phyloP scores from a whole-genome alignment of 2,113 vertebrate species.

The Paedocypris sp. region DNA sequence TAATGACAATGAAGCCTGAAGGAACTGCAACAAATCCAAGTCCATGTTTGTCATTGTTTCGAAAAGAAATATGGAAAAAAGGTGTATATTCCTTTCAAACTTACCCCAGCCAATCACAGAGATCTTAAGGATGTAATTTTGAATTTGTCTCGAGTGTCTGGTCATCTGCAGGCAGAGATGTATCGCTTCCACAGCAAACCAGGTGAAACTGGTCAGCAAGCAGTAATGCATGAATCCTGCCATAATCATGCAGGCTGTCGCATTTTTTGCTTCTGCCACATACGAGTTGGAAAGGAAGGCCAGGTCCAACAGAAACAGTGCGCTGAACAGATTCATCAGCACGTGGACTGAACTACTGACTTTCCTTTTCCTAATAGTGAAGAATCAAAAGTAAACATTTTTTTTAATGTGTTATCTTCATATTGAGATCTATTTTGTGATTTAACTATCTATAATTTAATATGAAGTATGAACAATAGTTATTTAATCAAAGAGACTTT shows the following conservation, averaged over 20 bases:
- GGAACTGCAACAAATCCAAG: constrained; percentile 34
- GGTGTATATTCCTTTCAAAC: constrained; percentile 24
- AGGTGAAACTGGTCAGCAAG: constrained; percentile 71
- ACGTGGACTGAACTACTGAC: constrained; percentile 44
- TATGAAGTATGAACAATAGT: no score
- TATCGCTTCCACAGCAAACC: constrained; percentile 65
- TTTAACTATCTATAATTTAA: no score
- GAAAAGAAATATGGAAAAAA: no score
- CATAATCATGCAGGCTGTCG: constrained; percentile 40
- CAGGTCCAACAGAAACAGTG: constrained; percentile 66
- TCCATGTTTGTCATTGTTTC: no score
- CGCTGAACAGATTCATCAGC: constrained; percentile 61
- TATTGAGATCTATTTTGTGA: background rate
- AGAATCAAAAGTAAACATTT: background rate
- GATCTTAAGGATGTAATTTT: constrained; percentile 60
- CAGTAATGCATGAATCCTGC: constrained; percentile 66
- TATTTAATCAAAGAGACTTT: no score
- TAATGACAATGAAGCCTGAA: constrained; percentile 31
- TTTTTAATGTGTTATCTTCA: no score
- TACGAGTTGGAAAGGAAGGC: constrained; percentile 59
- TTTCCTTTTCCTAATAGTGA: constrained; percentile 43
- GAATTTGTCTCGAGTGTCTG: constrained; percentile 41
- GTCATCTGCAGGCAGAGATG: constrained; percentile 67
- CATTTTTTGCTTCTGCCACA: background rate
- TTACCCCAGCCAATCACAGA: constrained; percentile 66